Percentiles rank a stretch among this genome's conserved stretches.
Conservation (phyloP, 1,140 invertebrate genomes). For the Centruroides sculpturatus region DNA sequence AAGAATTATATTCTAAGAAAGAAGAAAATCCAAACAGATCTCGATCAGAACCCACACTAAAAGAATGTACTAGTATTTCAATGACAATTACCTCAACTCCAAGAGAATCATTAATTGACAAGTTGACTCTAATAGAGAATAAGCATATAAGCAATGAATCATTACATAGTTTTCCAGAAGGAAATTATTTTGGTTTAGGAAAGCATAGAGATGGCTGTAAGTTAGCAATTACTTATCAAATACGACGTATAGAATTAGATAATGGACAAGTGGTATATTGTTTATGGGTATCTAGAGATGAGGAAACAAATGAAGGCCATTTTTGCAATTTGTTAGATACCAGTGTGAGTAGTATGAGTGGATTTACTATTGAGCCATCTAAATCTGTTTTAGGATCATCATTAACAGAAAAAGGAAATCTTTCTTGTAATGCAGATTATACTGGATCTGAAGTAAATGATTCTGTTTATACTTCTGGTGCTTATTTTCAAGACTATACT, state of each 20-base stretch:
- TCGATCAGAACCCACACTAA: too few relatives aligned
- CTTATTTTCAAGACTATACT: slow-evolving; percentile 46
- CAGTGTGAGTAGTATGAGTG: too few relatives aligned
- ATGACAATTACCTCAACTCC: not conserved
- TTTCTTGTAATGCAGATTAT: too few relatives aligned
- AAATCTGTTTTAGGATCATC: too few relatives aligned
- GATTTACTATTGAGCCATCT: too few relatives aligned
- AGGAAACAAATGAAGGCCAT: slow-evolving; percentile 7
- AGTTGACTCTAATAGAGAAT: not conserved
- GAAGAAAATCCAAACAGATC: too few relatives aligned
- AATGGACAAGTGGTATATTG: slow-evolving; percentile 31
- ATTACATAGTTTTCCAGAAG: slow-evolving; percentile 10
- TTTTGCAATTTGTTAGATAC: slow-evolving; percentile 27
- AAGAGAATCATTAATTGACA: not conserved
- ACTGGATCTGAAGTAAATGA: too few relatives aligned
- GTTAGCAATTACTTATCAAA: slow-evolving; percentile 23
- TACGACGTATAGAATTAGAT: slow-evolving; percentile 28
- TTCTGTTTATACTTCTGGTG: slow-evolving; percentile 24
- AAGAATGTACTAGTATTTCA: too few relatives aligned
- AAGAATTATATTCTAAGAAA: too few relatives aligned
- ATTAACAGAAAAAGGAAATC: too few relatives aligned
- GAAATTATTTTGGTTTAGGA: slow-evolving; percentile 20
- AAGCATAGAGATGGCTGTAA: slow-evolving; percentile 22
- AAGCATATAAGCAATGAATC: not conserved
- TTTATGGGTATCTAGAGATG: slow-evolving; percentile 38